Conservation (phyloP, 2,888 invertebrate genomes). For the Apocheima hispidaria region DNA sequence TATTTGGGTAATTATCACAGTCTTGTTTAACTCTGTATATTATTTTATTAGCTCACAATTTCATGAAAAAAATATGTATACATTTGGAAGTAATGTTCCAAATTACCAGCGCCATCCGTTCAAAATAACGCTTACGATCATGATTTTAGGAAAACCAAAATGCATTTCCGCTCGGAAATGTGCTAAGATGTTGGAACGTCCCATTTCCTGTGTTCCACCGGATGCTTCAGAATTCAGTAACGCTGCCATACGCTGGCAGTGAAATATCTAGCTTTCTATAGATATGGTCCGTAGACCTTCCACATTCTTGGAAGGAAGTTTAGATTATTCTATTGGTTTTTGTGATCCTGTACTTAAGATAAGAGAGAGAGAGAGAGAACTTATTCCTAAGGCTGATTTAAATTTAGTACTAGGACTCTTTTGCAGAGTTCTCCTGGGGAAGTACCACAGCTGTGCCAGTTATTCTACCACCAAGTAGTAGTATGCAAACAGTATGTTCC, state of each 20-base stretch:
- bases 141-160: constrained; percentile 22
- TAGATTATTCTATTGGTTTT: not conserved
- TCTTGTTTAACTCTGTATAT: too few relatives aligned
- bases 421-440: too few relatives aligned
- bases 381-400: too few relatives aligned
- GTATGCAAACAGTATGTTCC: too few relatives aligned
- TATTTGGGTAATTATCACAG: too few relatives aligned
- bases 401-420: too few relatives aligned
- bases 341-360: not conserved
- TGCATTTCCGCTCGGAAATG: constrained; percentile 29
- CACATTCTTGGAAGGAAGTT: not conserved
- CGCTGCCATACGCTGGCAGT: constrained; percentile 10
- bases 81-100: not conserved
- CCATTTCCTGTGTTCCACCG: constrained; percentile 43
- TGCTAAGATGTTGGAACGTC: constrained; percentile 36
- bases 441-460: too few relatives aligned
- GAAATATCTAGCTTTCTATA: constrained; percentile 1
- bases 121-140: constrained; percentile 11
- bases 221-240: constrained; percentile 33
- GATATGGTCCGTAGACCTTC: not conserved
- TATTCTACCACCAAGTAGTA: too few relatives aligned
- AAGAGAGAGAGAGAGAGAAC: too few relatives aligned
- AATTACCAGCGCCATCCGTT: constrained; percentile 7
- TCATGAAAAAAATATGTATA: not conserved
- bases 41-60: not conserved